Evolutionary conservation across 2,888 invertebrate species (phyloP), one percentile per base, ranked within the genome.

Genomic region (Sisyra nigra): DNA sequence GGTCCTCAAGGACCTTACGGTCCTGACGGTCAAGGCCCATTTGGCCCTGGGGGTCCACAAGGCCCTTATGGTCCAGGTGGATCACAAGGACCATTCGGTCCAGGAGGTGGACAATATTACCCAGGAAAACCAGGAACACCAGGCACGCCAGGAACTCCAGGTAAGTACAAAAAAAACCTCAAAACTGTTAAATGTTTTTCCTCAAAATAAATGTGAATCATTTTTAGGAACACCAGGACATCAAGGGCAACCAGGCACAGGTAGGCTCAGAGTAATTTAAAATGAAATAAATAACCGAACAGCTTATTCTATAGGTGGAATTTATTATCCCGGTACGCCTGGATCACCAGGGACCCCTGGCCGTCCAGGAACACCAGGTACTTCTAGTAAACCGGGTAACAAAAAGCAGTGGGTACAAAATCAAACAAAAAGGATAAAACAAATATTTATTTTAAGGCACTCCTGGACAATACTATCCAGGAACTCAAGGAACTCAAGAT

Each of bases 391-490:
- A 31, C 6, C 10, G 10, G 17, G 9, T 34, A n/a, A n/a, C n/a
- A n/a, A n/a, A n/a, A n/a, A n/a, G n/a, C n/a, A n/a, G n/a, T n/a
- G n/a, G n/a, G n/a, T n/a, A n/a, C n/a, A n/a, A n/a, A n/a, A n/a
- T n/a, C n/a, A n/a, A n/a, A n/a, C n/a, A n/a, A n/a, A n/a, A n/a
- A 14, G 8, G 11, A 13, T 37, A 19, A 11, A 40, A 4, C 11
- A 24, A 37, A 11, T 7, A 18, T 55, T n/a, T n/a, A n/a, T n/a
- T n/a, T n/a, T n/a, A n/a, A 4, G 59, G 59, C 34, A 53, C 55
- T 3, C 56, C 58, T 1, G 58, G 58, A 6, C 59, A 57, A 2
- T 52, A 58, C 38, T 55, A 55, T 2, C 55, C 53, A 11, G 56
- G 53, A 3, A 42, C 48, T 3, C 54, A 54, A 24, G 57, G 55